Evolutionary conservation across 1,140 invertebrate species (phyloP), one percentile per base, ranked within the genome.

Genomic region (Listronotus bonariensis): DNA sequence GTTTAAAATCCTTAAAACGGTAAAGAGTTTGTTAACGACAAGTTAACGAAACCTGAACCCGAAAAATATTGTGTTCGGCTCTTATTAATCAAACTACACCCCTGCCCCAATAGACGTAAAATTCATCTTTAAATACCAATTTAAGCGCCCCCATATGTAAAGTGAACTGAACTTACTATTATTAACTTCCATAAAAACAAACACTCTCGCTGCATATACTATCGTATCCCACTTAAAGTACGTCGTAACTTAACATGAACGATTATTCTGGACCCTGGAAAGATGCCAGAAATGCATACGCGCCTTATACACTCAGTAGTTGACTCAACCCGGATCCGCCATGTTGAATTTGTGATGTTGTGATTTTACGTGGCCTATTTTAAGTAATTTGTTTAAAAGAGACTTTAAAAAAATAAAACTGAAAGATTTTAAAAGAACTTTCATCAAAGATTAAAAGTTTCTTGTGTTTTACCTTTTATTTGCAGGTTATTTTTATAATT

Each of bases 291-390:
- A 34, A 11, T 55, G 42, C 42, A 32, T 42, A 36, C 38, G 42
- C 59, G 45, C 36, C 31, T 46, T 42, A 15, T 62, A 14, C 31
- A 26, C 45, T 60, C 46, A 60, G 43, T 62, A 52, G 42, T 15
- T 53, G 46, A 46, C 17, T 53, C 15, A 41, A 52, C 11, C 15
- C 14, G 38, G 6, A 42, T 40, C 48, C 48, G 59, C 59, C 59
- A 62, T 62, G 38, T 62, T 60, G 42, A 45, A 63, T 45, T 63
- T 51, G 45, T 61, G 34, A 51, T 32, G 11, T 60, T 18, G 31
- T 61, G 15, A 51, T 17, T 31, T 26, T 41, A 36, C 31, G 26
- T 51, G 45, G 18, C 20, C 12, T 49, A 14, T 14, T 46, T 26
- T 48, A 26, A 38, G 51, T 48, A n/a, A 38, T 48, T 51, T 48